These are phyloP conservation scores for Epinotia demarniana DNA, from an alignment of 2,888 invertebrate species.

Conservation along the genomic window DNA sequence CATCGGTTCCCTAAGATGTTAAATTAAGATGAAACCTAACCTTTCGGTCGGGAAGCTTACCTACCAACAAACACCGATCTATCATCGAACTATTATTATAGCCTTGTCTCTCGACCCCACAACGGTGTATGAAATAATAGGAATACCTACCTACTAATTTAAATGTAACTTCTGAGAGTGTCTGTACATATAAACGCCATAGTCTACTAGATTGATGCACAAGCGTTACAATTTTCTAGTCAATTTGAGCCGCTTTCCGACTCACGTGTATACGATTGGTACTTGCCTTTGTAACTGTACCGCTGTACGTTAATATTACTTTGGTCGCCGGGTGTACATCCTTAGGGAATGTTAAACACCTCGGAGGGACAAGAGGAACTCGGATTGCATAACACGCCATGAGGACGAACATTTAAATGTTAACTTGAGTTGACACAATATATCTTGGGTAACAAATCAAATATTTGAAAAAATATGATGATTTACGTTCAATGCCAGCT, in stretches of 20 bases:
- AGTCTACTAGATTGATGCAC: slow-evolving; percentile 48
- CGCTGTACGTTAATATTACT: slow-evolving; percentile 25
- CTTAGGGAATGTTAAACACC: slow-evolving; percentile 37
- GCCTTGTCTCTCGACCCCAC: not conserved
- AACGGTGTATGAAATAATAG: not conserved
- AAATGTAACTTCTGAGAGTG: not conserved
- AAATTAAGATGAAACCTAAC: no score
- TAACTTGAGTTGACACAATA: not conserved
- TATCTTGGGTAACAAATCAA: no score
- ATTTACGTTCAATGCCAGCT: no score
- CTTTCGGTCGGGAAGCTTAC: no score
- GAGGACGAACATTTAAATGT: not conserved
- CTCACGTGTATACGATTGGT: slow-evolving; percentile 50
- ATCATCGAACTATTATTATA: not conserved
- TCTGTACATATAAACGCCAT: slow-evolving; percentile 27
- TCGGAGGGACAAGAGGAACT: slow-evolving; percentile 2
- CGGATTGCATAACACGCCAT: slow-evolving; percentile 11
- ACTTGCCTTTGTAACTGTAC: slow-evolving; percentile 53
- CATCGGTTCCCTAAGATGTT: no score
- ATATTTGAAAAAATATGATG: not conserved
- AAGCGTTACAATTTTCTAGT: slow-evolving; percentile 73
- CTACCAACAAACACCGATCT: no score
- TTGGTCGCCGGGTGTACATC: slow-evolving; percentile 32
- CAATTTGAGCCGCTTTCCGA: slow-evolving; percentile 75
- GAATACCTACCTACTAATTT: not conserved